Evolutionary conservation across 2,888 invertebrate genomes (phyloP).

Genomic region (Nomada ferruginata): DNA sequence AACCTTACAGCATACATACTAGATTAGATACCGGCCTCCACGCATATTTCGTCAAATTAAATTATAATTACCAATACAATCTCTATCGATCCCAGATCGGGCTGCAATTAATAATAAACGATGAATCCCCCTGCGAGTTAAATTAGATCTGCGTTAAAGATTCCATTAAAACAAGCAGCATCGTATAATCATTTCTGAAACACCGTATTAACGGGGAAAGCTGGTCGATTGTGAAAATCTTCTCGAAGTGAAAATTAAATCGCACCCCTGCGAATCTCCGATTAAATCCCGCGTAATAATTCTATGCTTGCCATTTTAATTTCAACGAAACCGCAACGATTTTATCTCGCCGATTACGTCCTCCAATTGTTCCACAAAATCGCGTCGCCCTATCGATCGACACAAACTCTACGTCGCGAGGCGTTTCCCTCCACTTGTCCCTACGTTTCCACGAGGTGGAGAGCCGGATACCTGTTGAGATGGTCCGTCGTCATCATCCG

Average conservation of each 20-base stretch:
- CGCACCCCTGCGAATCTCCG: no score
- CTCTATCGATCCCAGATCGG: background rate
- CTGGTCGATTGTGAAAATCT: no score
- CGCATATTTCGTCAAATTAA: conserved; percentile 6
- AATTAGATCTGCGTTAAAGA: background rate
- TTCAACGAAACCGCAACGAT: background rate
- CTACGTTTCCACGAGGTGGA: background rate
- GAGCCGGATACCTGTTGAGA: conserved; percentile 38
- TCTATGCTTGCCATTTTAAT: no score
- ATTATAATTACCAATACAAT: background rate
- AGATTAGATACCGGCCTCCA: background rate
- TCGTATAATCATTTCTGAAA: no score
- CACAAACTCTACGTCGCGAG: no score
- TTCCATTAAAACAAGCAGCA: no score
- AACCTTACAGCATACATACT: background rate
- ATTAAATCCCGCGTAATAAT: no score
- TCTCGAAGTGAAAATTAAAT: no score
- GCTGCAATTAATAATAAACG: no score
- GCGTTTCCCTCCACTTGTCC: background rate
- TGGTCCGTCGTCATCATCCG: conserved; percentile 48
- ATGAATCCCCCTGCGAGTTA: background rate
- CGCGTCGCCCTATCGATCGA: background rate
- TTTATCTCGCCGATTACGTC: background rate
- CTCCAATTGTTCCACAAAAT: background rate
- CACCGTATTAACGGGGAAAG: no score